Conservation (phyloP, 1,140 invertebrate genomes). For the Eufriesea mexicana region DNA sequence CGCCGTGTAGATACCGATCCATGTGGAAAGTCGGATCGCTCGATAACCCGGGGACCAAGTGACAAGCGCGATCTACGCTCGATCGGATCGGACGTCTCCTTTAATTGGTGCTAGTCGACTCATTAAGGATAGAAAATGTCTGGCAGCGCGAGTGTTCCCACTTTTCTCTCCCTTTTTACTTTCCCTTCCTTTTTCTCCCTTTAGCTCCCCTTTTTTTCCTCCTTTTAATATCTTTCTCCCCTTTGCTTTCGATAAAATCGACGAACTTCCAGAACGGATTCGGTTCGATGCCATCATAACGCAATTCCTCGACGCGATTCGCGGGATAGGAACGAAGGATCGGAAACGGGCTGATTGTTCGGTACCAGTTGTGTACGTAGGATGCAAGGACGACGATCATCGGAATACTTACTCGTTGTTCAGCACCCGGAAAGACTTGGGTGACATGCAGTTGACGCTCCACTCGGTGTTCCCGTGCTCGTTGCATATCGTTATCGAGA, state of each 20-base stretch:
- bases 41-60: conserved; percentile 45
- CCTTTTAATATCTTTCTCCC: background rate
- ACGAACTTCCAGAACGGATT: background rate
- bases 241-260: background rate
- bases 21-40: conserved; percentile 44
- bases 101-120: conserved; percentile 54
- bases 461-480: conserved; percentile 97
- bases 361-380: background rate
- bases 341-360: background rate
- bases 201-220: background rate
- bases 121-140: conserved; percentile 47
- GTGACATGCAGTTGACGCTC: conserved; percentile 97
- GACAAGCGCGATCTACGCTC: conserved; percentile 54
- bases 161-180: background rate
- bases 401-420: conserved; percentile 87
- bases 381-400: conserved; percentile 41
- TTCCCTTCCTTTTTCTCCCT: background rate
- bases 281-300: background rate
- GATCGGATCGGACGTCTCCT: conserved; percentile 45
- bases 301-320: conserved; percentile 31
- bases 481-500: conserved; percentile 98
- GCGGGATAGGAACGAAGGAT: background rate
- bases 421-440: conserved; percentile 90
- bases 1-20: conserved; percentile 45
- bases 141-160: background rate